Base-by-base conservation (phyloP, 2,797 vertebrate species). In the Clangula hyemalis region DNA sequence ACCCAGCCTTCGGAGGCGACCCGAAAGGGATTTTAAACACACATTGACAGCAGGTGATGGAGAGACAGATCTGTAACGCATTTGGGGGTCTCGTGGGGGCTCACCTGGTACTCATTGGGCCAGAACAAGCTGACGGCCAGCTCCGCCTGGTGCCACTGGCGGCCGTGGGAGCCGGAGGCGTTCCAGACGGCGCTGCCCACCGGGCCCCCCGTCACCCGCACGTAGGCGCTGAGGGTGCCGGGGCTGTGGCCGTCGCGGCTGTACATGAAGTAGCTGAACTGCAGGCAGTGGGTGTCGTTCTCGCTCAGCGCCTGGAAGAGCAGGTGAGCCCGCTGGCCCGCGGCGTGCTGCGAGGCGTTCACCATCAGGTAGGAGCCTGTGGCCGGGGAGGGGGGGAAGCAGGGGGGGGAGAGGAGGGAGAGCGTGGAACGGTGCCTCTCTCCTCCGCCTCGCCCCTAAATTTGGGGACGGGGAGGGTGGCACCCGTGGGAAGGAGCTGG, bases 181-280 rank as follows among this genome's bases (percentile, higher is more conserved):
- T 99, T 99, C 99, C 99, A 99, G 47, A 99, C 99, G 0, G 99
- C 98, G 10, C 98, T 98, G 92, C 99, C 99, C 74, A 99, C 94
- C 3, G 98, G 98, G 3, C 98, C 99, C 7, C 99, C 99, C 4
- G 98, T 99, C 93, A 99, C 99, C 6, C 98, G 98, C 32, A 99
- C 98, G 7, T 98, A 99, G 94, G 98, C 98, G 0, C 98, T 98
- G 94, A 99, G 98, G 13, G 97, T 97, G 77, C 99, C 99, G 0
- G 99, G 99, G 96, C 99, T 99, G 98, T 98, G 99, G 39, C 99
- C 99, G 0, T 99, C 99, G 6, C 98, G 98, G 97, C 98, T 99
- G 97, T 99, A 99, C 92, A 99, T 98, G 97, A 99, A 99, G 97
- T 99, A 99, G 97, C 99, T 99, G 98, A 99, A 99, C 98, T 99